phyloP scores from a whole-genome alignment of 2,113 vertebrate species.

The Paralichthys olivaceus region DNA sequence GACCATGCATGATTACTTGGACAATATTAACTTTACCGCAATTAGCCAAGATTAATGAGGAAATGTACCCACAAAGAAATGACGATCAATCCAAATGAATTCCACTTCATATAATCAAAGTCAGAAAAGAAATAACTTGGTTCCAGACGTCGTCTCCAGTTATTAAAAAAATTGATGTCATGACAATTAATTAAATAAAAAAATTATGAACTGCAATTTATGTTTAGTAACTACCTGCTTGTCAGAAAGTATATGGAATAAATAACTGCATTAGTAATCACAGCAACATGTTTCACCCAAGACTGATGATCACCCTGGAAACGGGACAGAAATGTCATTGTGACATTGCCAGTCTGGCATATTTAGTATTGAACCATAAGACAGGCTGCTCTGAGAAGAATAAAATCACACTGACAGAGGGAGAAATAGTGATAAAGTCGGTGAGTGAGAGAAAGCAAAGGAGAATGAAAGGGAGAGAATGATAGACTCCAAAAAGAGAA shows the following conservation, averaged over 20 bases:
- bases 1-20: not conserved
- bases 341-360: conserved; percentile 16
- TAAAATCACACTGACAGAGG: conserved; percentile 34
- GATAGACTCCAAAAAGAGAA: not conserved
- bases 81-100: not conserved
- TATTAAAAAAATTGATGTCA: no score
- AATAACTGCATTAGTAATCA: not conserved
- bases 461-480: conserved; percentile 19
- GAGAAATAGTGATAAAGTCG: conserved; percentile 25
- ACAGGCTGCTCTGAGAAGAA: conserved; percentile 18
- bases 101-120: no score
- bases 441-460: conserved; percentile 16
- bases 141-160: no score
- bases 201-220: not conserved
- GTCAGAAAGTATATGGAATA: not conserved
- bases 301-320: not conserved
- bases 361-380: conserved; percentile 32
- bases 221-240: not conserved
- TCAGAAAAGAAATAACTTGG: no score
- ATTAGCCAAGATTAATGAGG: no score
- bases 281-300: not conserved
- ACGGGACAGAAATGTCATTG: conserved; percentile 7
- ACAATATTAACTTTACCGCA: not conserved
- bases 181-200: no score
- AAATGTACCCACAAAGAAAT: not conserved